A percentile compares a stretch with the other conserved stretches of the same genome.
These are phyloP conservation scores for Eilema griseolum DNA, from an alignment of 2,888 invertebrate species.

Conservation along the genomic window DNA sequence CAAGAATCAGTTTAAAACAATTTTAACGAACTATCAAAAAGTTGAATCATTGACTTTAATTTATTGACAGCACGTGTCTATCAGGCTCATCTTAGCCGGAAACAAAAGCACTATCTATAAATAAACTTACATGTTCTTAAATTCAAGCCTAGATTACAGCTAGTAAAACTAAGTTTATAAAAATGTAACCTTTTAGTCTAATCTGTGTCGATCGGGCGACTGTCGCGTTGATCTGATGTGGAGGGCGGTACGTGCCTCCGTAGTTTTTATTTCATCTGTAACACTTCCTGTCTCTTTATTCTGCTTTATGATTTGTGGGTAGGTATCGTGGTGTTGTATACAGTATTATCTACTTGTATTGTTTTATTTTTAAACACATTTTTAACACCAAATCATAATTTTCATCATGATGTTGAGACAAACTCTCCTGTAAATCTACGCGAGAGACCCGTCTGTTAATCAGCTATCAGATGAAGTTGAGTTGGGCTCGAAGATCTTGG, in stretches of 20 bases:
- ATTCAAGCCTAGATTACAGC: slow-evolving; percentile 15
- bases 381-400: neutral
- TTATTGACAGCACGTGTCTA: neutral
- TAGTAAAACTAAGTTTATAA: slow-evolving; percentile 35
- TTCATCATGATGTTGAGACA: too few relatives aligned
- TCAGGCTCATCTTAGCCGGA: neutral
- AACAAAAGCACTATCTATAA: slow-evolving; percentile 5
- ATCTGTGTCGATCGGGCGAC: slow-evolving; percentile 46
- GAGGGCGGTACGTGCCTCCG: slow-evolving; percentile 45
- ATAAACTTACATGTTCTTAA: slow-evolving; percentile 15
- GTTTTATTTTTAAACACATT: neutral
- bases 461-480: too few relatives aligned
- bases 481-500: too few relatives aligned
- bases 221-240: slow-evolving; percentile 50
- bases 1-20: too few relatives aligned
- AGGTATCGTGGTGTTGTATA: slow-evolving; percentile 15
- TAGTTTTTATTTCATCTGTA: slow-evolving; percentile 55
- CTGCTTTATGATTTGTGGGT: slow-evolving; percentile 37
- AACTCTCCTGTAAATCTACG: too few relatives aligned
- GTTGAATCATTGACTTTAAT: neutral
- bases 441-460: too few relatives aligned
- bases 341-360: neutral
- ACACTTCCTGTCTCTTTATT: slow-evolving; percentile 61
- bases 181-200: slow-evolving; percentile 31
- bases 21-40: too few relatives aligned